Percentiles rank a stretch among this genome's conserved stretches.
These are phyloP conservation scores for Ophiodon elongatus DNA, from an alignment of 2,113 vertebrate species.

Conservation along the genomic window DNA sequence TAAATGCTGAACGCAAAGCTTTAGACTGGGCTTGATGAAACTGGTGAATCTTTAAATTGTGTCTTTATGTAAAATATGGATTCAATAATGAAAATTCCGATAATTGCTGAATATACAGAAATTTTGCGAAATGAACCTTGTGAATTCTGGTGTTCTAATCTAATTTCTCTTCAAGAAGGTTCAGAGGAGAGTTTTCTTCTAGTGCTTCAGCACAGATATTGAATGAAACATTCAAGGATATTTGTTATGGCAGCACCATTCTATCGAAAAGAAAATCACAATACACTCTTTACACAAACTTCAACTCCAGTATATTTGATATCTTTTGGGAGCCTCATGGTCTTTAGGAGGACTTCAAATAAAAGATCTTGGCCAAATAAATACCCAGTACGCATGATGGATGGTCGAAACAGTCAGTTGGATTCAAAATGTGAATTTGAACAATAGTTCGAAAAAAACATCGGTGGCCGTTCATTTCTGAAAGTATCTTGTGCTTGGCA, in stretches of 20 bases:
- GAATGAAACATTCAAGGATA: conserved; percentile 1
- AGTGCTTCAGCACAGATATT: neutral
- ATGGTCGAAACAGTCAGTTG: neutral
- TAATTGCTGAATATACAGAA: neutral
- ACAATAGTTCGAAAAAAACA: too few species aligned
- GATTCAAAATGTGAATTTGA: too few species aligned
- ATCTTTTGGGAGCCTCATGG: neutral
- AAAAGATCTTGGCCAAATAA: neutral
- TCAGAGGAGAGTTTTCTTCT: neutral
- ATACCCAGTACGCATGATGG: neutral
- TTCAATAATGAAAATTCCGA: neutral
- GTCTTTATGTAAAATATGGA: neutral
- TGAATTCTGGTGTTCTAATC: neutral
- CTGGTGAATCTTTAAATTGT: neutral
- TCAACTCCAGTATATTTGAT: neutral
- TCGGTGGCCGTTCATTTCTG: neutral
- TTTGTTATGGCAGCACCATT: neutral
- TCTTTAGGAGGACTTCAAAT: neutral
- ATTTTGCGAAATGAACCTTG: neutral
- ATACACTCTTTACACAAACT: neutral
- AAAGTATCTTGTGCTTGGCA: neutral
- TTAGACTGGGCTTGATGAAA: neutral
- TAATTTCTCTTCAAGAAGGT: neutral
- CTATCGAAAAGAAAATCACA: neutral
- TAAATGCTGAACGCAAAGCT: neutral